Percentiles rank a stretch among this genome's conserved stretches.
Evolutionary conservation across 2,888 invertebrate genomes (phyloP).

Genomic region (Stomorhina lunata): DNA sequence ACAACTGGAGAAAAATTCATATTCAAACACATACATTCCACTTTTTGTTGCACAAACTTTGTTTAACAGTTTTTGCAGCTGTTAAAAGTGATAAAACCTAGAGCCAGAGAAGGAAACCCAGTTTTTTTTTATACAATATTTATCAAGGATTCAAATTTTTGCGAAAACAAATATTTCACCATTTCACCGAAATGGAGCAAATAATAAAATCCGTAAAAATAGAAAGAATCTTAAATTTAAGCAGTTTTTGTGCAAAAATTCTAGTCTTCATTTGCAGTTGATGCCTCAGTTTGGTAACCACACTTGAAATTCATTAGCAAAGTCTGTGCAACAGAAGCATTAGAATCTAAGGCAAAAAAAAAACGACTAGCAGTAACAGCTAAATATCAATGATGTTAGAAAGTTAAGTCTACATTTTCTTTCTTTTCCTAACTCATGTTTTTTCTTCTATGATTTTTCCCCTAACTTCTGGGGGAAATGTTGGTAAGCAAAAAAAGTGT

Average conservation of each 20-base stretch:
- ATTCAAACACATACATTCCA: not conserved
- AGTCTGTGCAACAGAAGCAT: slow-evolving; percentile 41
- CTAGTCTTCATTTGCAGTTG: slow-evolving; percentile 38
- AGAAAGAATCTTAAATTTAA: not conserved
- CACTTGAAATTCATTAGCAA: slow-evolving; percentile 65
- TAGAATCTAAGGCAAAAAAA: not conserved
- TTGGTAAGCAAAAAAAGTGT: slow-evolving; percentile 1
- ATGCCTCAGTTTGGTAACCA: slow-evolving; percentile 56
- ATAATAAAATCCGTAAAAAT: not conserved
- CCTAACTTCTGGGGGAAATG: too few species aligned
- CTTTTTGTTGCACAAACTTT: slow-evolving; percentile 44
- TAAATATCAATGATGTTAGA: slow-evolving; percentile 51
- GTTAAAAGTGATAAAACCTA: slow-evolving; percentile 23
- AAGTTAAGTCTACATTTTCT: slow-evolving; percentile 48
- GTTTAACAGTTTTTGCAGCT: slow-evolving; percentile 21
- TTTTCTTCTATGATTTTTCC: not conserved
- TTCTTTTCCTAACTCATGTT: not conserved
- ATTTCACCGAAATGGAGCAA: not conserved
- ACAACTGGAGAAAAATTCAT: not conserved
- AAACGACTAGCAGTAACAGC: slow-evolving; percentile 11
- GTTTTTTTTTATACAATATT: slow-evolving; percentile 8
- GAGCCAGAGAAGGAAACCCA: too few species aligned
- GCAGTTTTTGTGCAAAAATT: not conserved
- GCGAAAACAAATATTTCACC: slow-evolving; percentile 24
- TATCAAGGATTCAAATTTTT: slow-evolving; percentile 24